Evolutionary conservation across 2,797 vertebrate genomes (phyloP).

Genomic region (Leptodactylus fallax): DNA sequence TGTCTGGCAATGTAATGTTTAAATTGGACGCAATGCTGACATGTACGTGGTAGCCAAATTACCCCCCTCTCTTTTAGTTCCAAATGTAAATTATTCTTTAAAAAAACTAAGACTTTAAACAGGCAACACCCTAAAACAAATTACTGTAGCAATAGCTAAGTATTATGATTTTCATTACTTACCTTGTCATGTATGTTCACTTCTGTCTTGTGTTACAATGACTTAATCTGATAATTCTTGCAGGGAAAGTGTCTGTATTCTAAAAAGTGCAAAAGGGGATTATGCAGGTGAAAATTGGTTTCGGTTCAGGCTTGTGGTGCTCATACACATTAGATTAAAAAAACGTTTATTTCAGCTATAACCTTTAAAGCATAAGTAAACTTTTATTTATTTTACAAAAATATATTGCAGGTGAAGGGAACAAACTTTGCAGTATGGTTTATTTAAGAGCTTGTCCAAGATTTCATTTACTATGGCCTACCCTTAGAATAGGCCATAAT

Average conservation of each 20-base stretch:
- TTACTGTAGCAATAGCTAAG: constrained; percentile 1
- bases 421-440: too few relatives aligned
- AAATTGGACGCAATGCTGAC: constrained; percentile 11
- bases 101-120: constrained; percentile 29
- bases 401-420: too few relatives aligned
- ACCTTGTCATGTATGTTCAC: background rate
- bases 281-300: background rate
- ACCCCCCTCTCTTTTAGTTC: constrained; percentile 21
- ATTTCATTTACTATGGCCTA: too few relatives aligned
- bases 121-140: constrained; percentile 52
- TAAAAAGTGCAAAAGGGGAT: background rate
- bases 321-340: too few relatives aligned
- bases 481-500: too few relatives aligned
- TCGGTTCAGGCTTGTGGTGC: too few relatives aligned
- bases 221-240: background rate
- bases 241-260: background rate
- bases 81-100: constrained; percentile 47
- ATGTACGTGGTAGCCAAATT: constrained; percentile 18
- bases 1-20: constrained; percentile 31
- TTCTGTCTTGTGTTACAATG: background rate
- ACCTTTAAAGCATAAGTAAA: too few relatives aligned
- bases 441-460: too few relatives aligned
- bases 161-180: background rate
- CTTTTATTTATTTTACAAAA: too few relatives aligned
- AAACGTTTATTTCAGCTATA: too few relatives aligned